A percentile compares a stretch with the other conserved stretches of the same genome.
Conservation (phyloP, 2,797 vertebrate species). For the Telmatherina bonti region DNA sequence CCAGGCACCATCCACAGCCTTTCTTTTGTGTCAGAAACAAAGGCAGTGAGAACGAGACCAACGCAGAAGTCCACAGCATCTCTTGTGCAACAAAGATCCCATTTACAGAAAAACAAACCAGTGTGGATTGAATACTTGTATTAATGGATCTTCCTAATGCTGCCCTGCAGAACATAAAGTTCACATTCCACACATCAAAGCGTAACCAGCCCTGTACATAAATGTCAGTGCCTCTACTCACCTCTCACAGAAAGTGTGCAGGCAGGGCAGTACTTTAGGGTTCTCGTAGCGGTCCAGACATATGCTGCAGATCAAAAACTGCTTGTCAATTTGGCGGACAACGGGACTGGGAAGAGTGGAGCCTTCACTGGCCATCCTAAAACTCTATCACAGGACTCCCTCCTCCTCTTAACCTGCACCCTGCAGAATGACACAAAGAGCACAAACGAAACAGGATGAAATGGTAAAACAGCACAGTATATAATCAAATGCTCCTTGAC, state of each 20-base stretch:
- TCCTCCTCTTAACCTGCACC: conserved; percentile 87
- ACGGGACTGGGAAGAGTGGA: conserved; percentile 95
- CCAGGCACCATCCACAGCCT: conserved; percentile 30
- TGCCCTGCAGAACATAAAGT: background rate
- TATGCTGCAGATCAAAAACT: conserved; percentile 99
- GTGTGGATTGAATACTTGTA: background rate
- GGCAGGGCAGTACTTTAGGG: conserved; percentile 97
- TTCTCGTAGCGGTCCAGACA: conserved; percentile 99
- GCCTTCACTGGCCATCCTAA: conserved; percentile 99
- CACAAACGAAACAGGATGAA: conserved; percentile 12
- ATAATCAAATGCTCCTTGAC: conserved; percentile 17
- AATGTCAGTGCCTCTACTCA: conserved; percentile 73
- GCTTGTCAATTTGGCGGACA: conserved; percentile 98
- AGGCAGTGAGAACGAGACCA: conserved; percentile 29
- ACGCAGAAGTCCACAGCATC: conserved; percentile 9
- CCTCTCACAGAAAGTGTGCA: conserved; percentile 99
- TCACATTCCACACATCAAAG: background rate
- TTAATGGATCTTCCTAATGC: background rate
- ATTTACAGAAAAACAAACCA: background rate
- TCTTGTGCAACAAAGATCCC: background rate
- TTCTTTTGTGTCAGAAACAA: conserved; percentile 57
- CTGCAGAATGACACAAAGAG: conserved; percentile 66
- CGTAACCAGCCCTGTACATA: background rate
- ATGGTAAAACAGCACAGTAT: background rate
- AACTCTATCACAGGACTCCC: conserved; percentile 87